Conservation (phyloP, 1,140 invertebrate genomes). For the Coptotermes formosanus region DNA sequence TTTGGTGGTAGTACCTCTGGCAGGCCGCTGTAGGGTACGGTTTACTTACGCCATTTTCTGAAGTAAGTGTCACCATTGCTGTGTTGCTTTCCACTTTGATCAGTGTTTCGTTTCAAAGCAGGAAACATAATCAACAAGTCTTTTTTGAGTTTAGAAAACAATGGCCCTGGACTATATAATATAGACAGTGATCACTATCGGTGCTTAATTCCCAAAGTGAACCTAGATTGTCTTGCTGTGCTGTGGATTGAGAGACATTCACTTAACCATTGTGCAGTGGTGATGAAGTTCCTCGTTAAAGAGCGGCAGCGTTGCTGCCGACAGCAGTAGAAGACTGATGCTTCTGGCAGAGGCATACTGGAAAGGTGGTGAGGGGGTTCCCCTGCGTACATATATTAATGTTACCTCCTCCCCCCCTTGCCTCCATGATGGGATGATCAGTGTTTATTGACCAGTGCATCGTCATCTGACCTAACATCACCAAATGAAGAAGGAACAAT, state of each 20-base stretch:
- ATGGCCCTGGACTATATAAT: background rate
- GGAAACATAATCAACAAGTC: background rate
- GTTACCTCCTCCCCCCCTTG: conserved; percentile 25
- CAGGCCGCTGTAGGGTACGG: background rate
- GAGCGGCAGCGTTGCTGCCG: conserved; percentile 23
- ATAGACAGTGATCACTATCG: conserved; percentile 11
- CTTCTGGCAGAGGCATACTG: background rate
- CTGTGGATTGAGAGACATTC: conserved; percentile 14
- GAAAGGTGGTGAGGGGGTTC: conserved; percentile 22
- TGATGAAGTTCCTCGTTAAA: conserved; percentile 32
- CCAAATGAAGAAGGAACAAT: background rate
- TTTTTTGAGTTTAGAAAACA: background rate
- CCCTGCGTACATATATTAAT: conserved; percentile 30
- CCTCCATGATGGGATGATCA: background rate
- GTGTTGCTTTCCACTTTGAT: conserved; percentile 3
- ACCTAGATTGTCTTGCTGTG: background rate
- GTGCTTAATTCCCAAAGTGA: conserved; percentile 25
- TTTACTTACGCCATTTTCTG: background rate
- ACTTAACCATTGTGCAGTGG: conserved; percentile 21
- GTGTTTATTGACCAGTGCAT: background rate
- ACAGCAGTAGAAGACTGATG: background rate
- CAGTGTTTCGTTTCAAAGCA: conserved; percentile 2
- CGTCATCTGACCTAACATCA: background rate
- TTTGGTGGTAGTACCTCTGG: background rate
- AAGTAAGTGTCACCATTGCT: background rate